Evolutionary conservation across 53 echinoderm and acorn worm species (phyloP), one percentile per base, ranked within the genome.

Genomic region (Temnopleurus reevesii): DNA sequence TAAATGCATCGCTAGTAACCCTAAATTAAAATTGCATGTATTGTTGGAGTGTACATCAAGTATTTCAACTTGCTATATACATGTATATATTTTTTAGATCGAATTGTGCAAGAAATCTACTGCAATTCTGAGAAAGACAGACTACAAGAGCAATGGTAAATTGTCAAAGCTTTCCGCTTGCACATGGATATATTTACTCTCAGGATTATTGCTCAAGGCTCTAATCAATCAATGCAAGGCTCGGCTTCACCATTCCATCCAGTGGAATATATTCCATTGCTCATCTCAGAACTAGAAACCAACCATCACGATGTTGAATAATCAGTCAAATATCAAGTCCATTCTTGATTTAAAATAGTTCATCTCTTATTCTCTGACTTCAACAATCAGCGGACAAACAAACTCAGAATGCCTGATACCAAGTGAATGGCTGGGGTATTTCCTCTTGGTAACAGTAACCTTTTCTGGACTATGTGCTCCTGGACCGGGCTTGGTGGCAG

Each of bases 341-440:
- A 21, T 29, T 79, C 51, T 47, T 15, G 46, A 79, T 79, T 30
- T 2, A 79, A 85, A 85, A 46, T 61, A 59, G 7, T 46, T 41
- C 9, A 49, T 65, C 9, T 59, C n/a, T 93, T 90, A 97, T 54
- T 97, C 97, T 8, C 77, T 91, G 13, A 99, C 99, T 53, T 94
- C 99, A 9, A 96, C 93, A 53, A 99, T 99, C 51, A 99, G 90
- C 1, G 99, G 99, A 63, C 92, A 93, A 21, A 99, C 94, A 80
- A 94, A 99, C 57, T 99, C 99, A 23, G 99, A 99, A 86, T 99
- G 96, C 63, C 90, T 93, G 90, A 96, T 96, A 1, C 99, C 99
- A 23, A 99, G 83, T 0, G 99, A 99, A 59, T 93, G 91, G 81
- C 92, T 94, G 18, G 96, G 95, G 38, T 94, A 93, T 44, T 93